Evolutionary conservation across 2,888 invertebrate genomes (phyloP).

Genomic region (Allacma fusca): DNA sequence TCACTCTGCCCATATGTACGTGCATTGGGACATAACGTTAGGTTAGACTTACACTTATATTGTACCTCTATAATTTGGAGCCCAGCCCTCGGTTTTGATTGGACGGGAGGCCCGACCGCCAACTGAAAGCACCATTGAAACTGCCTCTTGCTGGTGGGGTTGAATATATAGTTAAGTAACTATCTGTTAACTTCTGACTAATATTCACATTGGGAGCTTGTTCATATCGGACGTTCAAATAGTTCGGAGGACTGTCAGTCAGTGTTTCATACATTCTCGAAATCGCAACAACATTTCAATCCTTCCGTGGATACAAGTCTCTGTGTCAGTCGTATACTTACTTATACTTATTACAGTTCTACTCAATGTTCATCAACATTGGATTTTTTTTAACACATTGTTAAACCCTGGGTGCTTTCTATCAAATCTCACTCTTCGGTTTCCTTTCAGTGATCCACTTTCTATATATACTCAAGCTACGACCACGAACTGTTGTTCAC

Average conservation of each 20-base stretch:
- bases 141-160: background rate
- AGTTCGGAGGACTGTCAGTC: conserved; percentile 16
- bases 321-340: background rate
- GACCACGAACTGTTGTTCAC: too few species aligned
- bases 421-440: too few species aligned
- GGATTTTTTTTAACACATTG: too few species aligned
- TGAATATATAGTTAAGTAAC: too few species aligned
- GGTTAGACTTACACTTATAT: background rate
- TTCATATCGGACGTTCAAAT: conserved; percentile 14
- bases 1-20: background rate
- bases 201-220: background rate
- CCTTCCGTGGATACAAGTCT: too few species aligned
- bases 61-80: background rate
- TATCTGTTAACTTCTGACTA: background rate
- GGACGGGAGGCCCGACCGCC: background rate
- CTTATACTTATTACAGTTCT: background rate
- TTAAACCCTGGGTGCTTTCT: too few species aligned
- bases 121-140: conserved; percentile 2
- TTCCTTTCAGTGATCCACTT: too few species aligned
- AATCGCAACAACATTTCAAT: conserved; percentile 5
- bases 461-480: too few species aligned
- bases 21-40: background rate
- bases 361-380: background rate
- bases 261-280: conserved; percentile 10
- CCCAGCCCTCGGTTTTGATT: conserved; percentile 4